A percentile compares a stretch with the other conserved stretches of the same genome.
phyloP scores from a whole-genome alignment of 2,797 vertebrate species.

The Xerus rutilus region DNA sequence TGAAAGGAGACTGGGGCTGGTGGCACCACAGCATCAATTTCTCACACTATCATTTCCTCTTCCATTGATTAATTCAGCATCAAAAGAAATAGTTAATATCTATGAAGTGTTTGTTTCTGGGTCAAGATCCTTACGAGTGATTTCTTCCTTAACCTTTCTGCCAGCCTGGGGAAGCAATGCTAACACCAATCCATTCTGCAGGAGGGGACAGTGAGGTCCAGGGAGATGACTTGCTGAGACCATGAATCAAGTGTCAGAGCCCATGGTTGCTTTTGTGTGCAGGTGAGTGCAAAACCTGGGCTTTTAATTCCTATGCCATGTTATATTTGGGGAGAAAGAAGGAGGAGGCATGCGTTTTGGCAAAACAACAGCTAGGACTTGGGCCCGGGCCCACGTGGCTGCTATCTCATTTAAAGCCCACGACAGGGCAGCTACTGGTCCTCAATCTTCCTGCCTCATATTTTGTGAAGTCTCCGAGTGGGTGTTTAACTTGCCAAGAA shows the following conservation, averaged over 20 bases:
- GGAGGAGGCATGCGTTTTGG: not conserved
- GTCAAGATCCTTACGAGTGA: not conserved
- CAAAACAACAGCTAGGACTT: not conserved
- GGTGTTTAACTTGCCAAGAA: not conserved
- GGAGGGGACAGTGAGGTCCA: not conserved
- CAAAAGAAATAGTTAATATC: not conserved
- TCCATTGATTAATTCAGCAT: not conserved
- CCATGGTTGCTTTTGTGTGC: not conserved
- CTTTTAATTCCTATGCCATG: not conserved
- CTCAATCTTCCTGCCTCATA: not conserved
- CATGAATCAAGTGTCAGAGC: not conserved
- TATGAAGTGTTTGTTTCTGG: not conserved
- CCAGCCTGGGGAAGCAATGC: not conserved
- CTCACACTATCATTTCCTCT: not conserved
- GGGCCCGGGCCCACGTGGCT: accelerated
- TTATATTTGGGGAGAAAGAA: not conserved
- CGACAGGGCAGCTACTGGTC: not conserved
- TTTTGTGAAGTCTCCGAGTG: not conserved
- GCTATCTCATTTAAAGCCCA: not conserved
- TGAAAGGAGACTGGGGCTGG: not conserved
- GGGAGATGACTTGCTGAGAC: not conserved
- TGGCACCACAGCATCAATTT: not conserved
- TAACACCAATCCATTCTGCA: not conserved
- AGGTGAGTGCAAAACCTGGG: not conserved
- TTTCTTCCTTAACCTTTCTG: not conserved